phyloP scores from a whole-genome alignment of 2,888 invertebrate genomes.

The Bembecia ichneumoniformis region DNA sequence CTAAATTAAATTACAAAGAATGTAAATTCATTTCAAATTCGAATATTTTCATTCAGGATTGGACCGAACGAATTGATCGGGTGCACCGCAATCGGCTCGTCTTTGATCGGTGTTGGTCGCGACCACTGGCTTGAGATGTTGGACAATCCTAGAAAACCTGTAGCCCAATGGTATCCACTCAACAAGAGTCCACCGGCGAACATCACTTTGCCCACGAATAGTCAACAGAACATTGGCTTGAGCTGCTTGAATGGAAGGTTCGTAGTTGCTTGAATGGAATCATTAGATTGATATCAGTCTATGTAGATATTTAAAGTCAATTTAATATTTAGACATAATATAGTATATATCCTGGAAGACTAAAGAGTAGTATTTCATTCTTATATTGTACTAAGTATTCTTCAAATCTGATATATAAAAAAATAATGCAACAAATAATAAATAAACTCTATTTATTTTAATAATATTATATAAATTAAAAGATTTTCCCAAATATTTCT shows the following conservation, averaged over 20 bases:
- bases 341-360: not conserved
- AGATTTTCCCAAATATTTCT: not conserved
- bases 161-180: conserved; percentile 88
- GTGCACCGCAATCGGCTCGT: conserved; percentile 84
- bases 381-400: too few species aligned
- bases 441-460: too few species aligned
- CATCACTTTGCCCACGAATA: conserved; percentile 66
- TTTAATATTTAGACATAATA: not conserved
- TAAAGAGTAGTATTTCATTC: not conserved
- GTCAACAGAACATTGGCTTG: conserved; percentile 74
- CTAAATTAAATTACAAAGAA: too few species aligned
- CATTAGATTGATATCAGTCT: conserved; percentile 5
- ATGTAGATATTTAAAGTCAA: not conserved
- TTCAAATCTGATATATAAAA: too few species aligned
- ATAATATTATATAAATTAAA: too few species aligned
- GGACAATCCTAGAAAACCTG: conserved; percentile 85
- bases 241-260: conserved; percentile 81
- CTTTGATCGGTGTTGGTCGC: conserved; percentile 81
- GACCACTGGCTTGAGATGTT: conserved; percentile 90
- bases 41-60: conserved; percentile 68
- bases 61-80: conserved; percentile 91
- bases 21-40: too few species aligned
- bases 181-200: conserved; percentile 79
- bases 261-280: conserved; percentile 76
- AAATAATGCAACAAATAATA: too few species aligned